Evolutionary conservation across 1,140 invertebrate species (phyloP).

Genomic region (Macrocentrus cingulum): DNA sequence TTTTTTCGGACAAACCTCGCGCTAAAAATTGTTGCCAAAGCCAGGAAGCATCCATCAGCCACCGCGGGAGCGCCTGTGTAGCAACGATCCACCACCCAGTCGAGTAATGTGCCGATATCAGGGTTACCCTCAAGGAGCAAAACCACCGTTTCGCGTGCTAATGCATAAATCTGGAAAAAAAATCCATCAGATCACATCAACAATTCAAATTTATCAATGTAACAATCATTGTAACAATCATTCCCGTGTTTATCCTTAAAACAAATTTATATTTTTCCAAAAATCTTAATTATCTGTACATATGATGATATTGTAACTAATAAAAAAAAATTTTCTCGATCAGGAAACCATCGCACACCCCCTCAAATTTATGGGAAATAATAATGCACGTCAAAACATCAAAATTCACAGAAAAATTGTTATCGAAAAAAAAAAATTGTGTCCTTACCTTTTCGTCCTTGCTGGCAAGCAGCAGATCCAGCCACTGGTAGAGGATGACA

Average conservation of each 20-base stretch:
- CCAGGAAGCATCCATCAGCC: slow-evolving; percentile 93
- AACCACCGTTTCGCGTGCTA: slow-evolving; percentile 92
- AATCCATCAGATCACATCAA: slow-evolving; percentile 14
- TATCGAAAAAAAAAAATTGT: not conserved
- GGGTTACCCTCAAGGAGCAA: slow-evolving; percentile 94
- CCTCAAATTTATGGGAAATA: too few species aligned
- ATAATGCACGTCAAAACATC: not conserved
- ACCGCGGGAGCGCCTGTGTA: slow-evolving; percentile 89
- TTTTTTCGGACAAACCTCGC: slow-evolving; percentile 88
- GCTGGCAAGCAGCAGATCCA: slow-evolving; percentile 86
- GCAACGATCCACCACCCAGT: slow-evolving; percentile 97
- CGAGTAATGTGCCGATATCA: slow-evolving; percentile 87
- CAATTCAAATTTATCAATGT: too few species aligned
- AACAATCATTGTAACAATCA: too few species aligned
- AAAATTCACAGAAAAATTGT: not conserved
- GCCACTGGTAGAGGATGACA: slow-evolving; percentile 85
- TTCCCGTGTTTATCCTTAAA: too few species aligned
- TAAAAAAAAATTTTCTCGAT: too few species aligned
- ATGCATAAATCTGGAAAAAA: slow-evolving; percentile 74
- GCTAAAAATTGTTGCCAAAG: slow-evolving; percentile 93
- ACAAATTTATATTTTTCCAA: too few species aligned
- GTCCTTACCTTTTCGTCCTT: slow-evolving; percentile 81
- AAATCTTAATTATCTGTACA: too few species aligned
- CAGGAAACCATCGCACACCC: too few species aligned
- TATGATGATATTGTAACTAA: too few species aligned